These are phyloP conservation scores for Hepsetus odoe DNA, from an alignment of 2,113 vertebrate species.

Conservation along the genomic window DNA sequence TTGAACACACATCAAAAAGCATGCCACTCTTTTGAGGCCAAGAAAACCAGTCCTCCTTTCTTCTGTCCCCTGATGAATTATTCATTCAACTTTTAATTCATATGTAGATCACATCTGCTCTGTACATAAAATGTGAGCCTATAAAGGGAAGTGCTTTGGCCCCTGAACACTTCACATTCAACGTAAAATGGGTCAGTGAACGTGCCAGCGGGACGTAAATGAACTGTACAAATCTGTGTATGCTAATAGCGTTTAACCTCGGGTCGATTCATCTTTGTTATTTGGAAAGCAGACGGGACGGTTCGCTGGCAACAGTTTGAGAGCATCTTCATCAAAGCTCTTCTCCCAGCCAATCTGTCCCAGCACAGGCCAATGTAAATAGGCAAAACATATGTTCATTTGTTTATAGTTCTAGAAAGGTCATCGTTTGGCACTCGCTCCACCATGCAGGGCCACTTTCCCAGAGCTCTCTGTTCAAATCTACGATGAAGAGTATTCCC, in stretches of 20 bases:
- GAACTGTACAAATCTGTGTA: not conserved
- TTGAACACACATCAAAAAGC: not conserved
- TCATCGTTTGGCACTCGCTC: conserved; percentile 27
- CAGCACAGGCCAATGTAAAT: conserved; percentile 25
- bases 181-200: not conserved
- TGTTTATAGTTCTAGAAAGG: conserved; percentile 16
- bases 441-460: conserved; percentile 5
- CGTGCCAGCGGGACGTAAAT: not conserved
- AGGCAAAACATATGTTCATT: conserved; percentile 29
- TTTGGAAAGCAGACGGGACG: conserved; percentile 16
- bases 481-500: not conserved
- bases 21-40: not conserved
- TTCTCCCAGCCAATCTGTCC: conserved; percentile 5
- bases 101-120: conserved; percentile 32
- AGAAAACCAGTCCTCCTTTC: not conserved
- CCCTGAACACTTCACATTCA: not conserved
- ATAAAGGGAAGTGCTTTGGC: not conserved
- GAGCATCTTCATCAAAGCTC: conserved; percentile 23
- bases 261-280: conserved; percentile 6
- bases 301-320: conserved; percentile 32
- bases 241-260: not conserved
- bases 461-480: no score
- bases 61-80: conserved; percentile 11
- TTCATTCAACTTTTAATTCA: conserved; percentile 15
- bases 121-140: not conserved